Evolutionary conservation across 2,113 vertebrate species (phyloP).

Genomic region (Myrmophylax atrothorax): DNA sequence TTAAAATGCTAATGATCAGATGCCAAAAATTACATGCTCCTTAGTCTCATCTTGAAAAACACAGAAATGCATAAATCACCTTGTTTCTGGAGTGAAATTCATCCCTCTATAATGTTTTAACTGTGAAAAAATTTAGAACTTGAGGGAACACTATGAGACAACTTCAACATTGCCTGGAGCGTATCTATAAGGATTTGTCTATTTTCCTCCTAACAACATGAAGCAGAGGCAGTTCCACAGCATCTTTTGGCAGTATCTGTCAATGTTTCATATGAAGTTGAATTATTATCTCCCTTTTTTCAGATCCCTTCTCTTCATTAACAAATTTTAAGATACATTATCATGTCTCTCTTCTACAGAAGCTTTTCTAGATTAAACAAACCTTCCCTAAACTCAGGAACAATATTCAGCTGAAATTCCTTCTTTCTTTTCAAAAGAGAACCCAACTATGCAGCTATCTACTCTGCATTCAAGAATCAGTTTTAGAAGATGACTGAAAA

Average conservation of each 20-base stretch:
- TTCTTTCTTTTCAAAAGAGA: background rate
- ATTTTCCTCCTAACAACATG: background rate
- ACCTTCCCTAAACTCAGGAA: background rate
- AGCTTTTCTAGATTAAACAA: background rate
- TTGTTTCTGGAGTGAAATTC: background rate
- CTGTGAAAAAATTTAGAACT: background rate
- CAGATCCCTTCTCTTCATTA: background rate
- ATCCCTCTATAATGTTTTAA: background rate
- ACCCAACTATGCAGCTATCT: background rate
- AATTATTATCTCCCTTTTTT: background rate
- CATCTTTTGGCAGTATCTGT: background rate
- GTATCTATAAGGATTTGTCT: background rate
- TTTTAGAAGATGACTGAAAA: background rate
- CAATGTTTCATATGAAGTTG: background rate
- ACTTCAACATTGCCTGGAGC: background rate
- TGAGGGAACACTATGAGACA: background rate
- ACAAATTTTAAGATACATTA: background rate
- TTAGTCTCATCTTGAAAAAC: background rate
- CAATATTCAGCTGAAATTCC: background rate
- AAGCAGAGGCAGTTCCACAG: background rate
- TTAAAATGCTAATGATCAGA: background rate
- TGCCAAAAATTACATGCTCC: background rate
- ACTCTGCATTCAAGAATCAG: background rate
- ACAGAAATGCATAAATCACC: background rate
- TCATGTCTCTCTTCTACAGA: background rate